phyloP scores from a whole-genome alignment of 2,888 invertebrate genomes.

The Keiferia lycopersicella region DNA sequence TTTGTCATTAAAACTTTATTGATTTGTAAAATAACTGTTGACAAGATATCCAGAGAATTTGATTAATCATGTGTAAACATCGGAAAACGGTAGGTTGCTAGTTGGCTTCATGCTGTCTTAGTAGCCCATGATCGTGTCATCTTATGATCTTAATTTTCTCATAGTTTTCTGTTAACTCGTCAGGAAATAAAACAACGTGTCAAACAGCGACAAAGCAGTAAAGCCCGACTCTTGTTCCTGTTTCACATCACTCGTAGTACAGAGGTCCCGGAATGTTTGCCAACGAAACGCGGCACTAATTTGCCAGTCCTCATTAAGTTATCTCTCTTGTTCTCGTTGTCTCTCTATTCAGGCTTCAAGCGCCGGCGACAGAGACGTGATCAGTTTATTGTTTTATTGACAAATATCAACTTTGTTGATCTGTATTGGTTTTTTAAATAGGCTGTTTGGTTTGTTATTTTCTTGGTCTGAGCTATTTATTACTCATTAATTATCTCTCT shows the following conservation, averaged over 20 bases:
- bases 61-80: no score
- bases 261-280: slow-evolving; percentile 25
- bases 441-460: no score
- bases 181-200: neutral
- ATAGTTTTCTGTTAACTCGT: no score
- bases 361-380: neutral
- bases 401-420: neutral
- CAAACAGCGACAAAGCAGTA: neutral
- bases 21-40: no score
- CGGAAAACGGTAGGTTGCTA: no score
- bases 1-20: no score
- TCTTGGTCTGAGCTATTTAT: no score
- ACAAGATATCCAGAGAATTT: no score
- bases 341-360: slow-evolving; percentile 31
- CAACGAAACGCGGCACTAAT: slow-evolving; percentile 60
- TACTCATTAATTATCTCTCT: slow-evolving; percentile 45
- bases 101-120: no score
- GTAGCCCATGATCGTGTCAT: no score
- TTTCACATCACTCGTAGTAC: slow-evolving; percentile 16
- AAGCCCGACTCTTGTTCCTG: slow-evolving; percentile 4
- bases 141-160: no score
- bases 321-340: slow-evolving; percentile 56
- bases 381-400: neutral
- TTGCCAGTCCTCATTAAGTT: slow-evolving; percentile 69
- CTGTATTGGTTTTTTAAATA: no score